Conservation (phyloP, 2,888 invertebrate genomes). For the Drosophila algonquin region DNA sequence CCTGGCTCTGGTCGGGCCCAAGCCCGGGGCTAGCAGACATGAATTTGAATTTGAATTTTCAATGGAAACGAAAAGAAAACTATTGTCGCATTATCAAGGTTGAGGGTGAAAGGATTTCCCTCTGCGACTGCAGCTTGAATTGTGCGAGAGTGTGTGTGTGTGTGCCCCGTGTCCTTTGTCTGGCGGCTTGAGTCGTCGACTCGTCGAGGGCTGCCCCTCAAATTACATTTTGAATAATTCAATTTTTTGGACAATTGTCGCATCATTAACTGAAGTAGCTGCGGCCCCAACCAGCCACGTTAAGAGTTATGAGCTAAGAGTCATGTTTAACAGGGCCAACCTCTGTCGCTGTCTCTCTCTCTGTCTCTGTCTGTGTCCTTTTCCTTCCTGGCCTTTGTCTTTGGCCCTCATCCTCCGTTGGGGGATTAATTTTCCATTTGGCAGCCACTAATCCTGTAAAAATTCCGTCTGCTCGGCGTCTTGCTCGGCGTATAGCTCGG, state of each 20-base stretch:
- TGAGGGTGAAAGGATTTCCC: conserved; percentile 59
- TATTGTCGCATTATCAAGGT: conserved; percentile 36
- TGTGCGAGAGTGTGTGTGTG: conserved; percentile 8
- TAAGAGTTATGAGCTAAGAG: conserved; percentile 11
- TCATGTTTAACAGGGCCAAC: conserved; percentile 26
- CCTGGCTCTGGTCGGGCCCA: conserved; percentile 31
- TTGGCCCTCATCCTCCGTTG: background rate
- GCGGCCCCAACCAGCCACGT: conserved; percentile 17
- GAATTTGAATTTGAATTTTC: conserved; percentile 67
- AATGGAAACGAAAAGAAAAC: conserved; percentile 1
- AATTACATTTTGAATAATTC: conserved; percentile 72
- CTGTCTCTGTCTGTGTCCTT: conserved; percentile 11
- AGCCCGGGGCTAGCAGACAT: conserved; percentile 66
- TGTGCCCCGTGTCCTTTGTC: conserved; percentile 20
- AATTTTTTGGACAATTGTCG: conserved; percentile 60
- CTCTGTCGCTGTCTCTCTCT: conserved; percentile 26
- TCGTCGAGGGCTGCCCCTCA: conserved; percentile 35
- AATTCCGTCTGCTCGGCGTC: conserved; percentile 60
- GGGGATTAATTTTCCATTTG: conserved; percentile 75
- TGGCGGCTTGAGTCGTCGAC: conserved; percentile 50
- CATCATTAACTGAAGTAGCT: conserved; percentile 65
- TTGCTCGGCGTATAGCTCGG: conserved; percentile 22
- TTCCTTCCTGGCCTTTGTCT: conserved; percentile 18
- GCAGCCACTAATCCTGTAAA: conserved; percentile 71
- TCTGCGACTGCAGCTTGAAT: conserved; percentile 9